Base-by-base conservation (phyloP, 2,888 invertebrate species). In the Apamea anceps region DNA sequence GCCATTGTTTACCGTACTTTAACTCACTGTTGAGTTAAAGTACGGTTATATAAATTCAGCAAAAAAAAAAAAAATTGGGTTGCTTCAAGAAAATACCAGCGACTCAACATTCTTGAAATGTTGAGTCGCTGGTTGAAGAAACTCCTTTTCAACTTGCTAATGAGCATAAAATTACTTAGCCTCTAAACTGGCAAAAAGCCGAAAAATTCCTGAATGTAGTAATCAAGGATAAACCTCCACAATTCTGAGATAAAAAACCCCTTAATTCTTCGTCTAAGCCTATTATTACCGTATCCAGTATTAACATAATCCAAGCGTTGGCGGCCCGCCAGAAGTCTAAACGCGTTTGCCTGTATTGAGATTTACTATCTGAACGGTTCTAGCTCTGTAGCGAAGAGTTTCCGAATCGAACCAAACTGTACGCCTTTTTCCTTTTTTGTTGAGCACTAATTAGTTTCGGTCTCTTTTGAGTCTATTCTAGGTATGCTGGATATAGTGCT, bases 331-430 rank as follows among this genome's bases (percentile, higher is more conserved):
- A 94, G 89, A 81, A 88, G 87, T 91, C 89, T 90, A 88, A 92
- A 90, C 92, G 91, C 93, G 92, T 93, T 93, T 91, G 92, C 87
- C 90, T 88, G 91, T 93, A 94, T 94, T 93, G 93, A 94, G 95
- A 95, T 95, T 95, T 94, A 95, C 93, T 91, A 92, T 90, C 88
- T 89, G 87, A 90, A 91, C 87, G 89, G 88, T 85, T 88, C 90
- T 79, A 79, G 82, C 79, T 73, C 85, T 81, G 86, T 83, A 87
- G 87, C 84, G 88, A 81, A 86, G 80, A 84, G 79, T 81, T 82
- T 68, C 79, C 82, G 82, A 87, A 85, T 87, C 87, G 85, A 87
- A 87, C 85, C 82, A 85, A 85, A 88, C 86, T 88, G 85, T 45
- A 42, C 5, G 79, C 45, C 51, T 72, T 82, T 80, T 68, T 57